Percentiles rank a stretch among this genome's conserved stretches.
Evolutionary conservation across 2,113 vertebrate genomes (phyloP).

Genomic region (Apodemus sylvaticus): DNA sequence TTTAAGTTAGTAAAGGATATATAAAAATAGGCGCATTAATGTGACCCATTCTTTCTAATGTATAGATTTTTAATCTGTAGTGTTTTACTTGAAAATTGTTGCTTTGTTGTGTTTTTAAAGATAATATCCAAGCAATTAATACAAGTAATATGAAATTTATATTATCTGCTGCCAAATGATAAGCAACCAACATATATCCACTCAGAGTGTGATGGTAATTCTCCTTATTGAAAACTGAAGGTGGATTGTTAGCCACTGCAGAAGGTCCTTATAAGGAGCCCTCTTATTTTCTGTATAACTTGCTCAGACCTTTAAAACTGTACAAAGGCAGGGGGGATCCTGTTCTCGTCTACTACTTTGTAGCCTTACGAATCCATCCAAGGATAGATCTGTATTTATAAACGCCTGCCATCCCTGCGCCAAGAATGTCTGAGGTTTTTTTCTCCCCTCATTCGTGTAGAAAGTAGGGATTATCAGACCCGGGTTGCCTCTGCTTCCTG

Average conservation of each 20-base stretch:
- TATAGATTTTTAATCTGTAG: not conserved
- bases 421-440: conserved; percentile 55
- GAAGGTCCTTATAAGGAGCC: conserved; percentile 61
- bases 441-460: not conserved
- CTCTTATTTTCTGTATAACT: not conserved
- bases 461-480: conserved; percentile 23
- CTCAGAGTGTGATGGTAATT: not conserved
- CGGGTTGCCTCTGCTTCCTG: not conserved
- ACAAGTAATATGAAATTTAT: not conserved
- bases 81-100: not conserved
- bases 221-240: not conserved
- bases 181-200: not conserved
- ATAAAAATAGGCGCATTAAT: not conserved
- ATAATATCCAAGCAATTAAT: not conserved
- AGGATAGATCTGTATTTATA: conserved; percentile 78
- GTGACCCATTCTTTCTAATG: not conserved
- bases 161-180: not conserved
- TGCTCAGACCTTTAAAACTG: conserved; percentile 27
- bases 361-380: conserved; percentile 42
- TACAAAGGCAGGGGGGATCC: not conserved
- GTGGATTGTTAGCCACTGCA: not conserved
- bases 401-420: conserved; percentile 50
- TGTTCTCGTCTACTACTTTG: not conserved
- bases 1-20: conserved; percentile 3
- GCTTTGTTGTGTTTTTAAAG: conserved; percentile 10